phyloP scores from a whole-genome alignment of 2,888 invertebrate species.

The Sphinx pinastri region DNA sequence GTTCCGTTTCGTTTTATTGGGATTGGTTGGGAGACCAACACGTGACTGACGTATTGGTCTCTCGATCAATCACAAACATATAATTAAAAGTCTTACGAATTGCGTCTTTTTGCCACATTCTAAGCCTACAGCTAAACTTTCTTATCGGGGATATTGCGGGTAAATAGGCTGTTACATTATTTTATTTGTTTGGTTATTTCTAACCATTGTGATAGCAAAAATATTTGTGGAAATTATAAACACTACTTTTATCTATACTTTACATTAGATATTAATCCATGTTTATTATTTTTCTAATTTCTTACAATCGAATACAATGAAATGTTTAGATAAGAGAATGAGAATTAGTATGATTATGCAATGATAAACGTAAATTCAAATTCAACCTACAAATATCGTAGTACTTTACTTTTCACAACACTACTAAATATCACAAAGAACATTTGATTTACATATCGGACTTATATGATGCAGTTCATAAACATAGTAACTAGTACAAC shows the following conservation, averaged over 20 bases:
- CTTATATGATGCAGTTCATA: not conserved
- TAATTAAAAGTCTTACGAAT: too few species aligned
- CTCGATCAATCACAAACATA: too few species aligned
- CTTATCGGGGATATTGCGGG: not conserved
- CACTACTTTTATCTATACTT: too few species aligned
- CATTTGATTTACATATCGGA: not conserved
- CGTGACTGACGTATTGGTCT: too few species aligned
- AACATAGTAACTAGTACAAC: not conserved
- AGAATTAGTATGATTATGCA: not conserved
- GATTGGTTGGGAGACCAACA: too few species aligned
- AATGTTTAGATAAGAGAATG: slow-evolving; percentile 1
- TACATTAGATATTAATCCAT: slow-evolving; percentile 2
- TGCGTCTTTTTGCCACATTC: too few species aligned
- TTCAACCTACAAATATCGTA: not conserved
- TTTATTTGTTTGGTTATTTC: not conserved
- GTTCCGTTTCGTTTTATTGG: too few species aligned
- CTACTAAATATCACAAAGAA: not conserved
- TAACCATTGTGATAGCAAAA: too few species aligned
- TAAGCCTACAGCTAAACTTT: too few species aligned
- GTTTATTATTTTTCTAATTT: not conserved
- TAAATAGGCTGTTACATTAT: not conserved
- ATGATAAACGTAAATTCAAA: not conserved
- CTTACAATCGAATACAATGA: not conserved
- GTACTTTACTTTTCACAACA: not conserved
- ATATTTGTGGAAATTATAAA: too few species aligned